Evolutionary conservation across 2,797 vertebrate species (phyloP).

Genomic region (Heteromormyrus szaboi): DNA sequence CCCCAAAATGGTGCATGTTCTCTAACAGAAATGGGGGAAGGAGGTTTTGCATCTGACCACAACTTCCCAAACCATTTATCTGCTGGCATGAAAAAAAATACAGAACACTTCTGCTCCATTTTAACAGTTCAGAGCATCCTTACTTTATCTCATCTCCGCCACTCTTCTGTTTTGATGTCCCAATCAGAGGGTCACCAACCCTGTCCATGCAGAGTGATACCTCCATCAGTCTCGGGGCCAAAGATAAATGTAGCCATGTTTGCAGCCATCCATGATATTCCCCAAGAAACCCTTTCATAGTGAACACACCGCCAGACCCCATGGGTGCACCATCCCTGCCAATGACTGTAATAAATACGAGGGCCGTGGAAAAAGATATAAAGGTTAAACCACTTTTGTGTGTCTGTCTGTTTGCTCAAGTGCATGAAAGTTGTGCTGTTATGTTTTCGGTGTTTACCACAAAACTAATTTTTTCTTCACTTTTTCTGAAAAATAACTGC

Average conservation of each 20-base stretch:
- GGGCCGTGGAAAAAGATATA: not conserved
- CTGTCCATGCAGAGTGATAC: not conserved
- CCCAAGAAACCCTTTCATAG: not conserved
- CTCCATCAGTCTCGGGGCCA: not conserved
- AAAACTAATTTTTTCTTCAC: not conserved
- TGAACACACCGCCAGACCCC: not conserved
- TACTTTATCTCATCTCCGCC: not conserved
- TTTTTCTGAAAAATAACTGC: conserved; percentile 10
- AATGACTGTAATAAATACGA: not conserved
- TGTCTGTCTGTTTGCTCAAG: not conserved
- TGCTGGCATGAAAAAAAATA: not conserved
- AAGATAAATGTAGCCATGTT: not conserved
- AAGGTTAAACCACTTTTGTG: not conserved
- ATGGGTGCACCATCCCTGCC: not conserved
- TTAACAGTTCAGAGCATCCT: not conserved
- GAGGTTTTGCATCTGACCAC: not conserved
- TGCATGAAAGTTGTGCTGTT: not conserved
- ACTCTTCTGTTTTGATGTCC: not conserved
- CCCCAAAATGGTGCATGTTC: not conserved
- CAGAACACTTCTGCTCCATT: not conserved
- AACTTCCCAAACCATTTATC: not conserved
- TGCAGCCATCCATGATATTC: not conserved
- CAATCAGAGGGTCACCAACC: not conserved
- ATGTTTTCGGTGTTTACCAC: not conserved
- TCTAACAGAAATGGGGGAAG: not conserved